These are phyloP conservation scores for Hyposoter dolosus DNA, from an alignment of 2,888 invertebrate genomes.

Conservation along the genomic window DNA sequence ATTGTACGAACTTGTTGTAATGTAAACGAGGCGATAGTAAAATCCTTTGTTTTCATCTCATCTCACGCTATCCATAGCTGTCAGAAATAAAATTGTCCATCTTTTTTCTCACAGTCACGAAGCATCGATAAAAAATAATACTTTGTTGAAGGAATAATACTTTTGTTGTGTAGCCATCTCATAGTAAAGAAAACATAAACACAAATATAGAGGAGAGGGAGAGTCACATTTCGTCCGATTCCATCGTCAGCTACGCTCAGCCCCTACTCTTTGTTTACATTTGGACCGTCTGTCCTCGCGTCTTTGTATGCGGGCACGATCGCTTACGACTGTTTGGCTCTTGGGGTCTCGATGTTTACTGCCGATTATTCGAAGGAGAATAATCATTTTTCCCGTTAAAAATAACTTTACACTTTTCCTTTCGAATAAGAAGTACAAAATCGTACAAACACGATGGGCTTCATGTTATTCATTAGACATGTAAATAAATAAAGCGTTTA, in stretches of 20 bases:
- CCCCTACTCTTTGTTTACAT: constrained; percentile 4
- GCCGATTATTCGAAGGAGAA: neutral
- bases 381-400: neutral
- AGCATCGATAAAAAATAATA: neutral
- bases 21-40: neutral
- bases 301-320: neutral
- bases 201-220: neutral
- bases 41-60: neutral
- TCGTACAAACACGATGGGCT: too few relatives aligned
- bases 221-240: neutral
- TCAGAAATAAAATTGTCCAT: neutral
- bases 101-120: neutral
- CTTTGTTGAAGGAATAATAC: too few relatives aligned
- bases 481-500: neutral
- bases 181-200: neutral
- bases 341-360: neutral
- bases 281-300: neutral
- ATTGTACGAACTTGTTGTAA: neutral
- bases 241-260: too few relatives aligned
- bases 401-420: neutral
- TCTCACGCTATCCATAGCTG: neutral
- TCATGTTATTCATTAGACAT: neutral
- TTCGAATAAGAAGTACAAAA: neutral
- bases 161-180: neutral
- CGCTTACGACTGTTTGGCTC: neutral